These are phyloP conservation scores for Mustela lutreola DNA, from an alignment of 2,113 vertebrate genomes.

Conservation along the genomic window DNA sequence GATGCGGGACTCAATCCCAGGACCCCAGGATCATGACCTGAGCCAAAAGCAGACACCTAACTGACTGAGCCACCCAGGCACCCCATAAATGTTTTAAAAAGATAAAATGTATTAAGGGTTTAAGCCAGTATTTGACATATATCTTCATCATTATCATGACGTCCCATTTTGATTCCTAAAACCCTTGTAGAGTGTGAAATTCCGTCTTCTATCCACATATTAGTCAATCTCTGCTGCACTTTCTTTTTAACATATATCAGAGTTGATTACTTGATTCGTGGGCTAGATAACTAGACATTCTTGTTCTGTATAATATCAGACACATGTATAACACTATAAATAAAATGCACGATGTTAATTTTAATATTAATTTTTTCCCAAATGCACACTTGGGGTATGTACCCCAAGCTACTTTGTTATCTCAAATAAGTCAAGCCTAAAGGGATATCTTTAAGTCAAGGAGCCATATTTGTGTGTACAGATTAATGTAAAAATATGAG, in stretches of 20 bases:
- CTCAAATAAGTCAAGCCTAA: not conserved
- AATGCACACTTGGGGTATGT: not conserved
- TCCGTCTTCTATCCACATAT: not conserved
- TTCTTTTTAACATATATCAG: not conserved
- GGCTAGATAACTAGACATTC: not conserved
- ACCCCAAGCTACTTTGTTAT: not conserved
- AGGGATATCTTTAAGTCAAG: not conserved
- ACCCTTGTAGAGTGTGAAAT: not conserved
- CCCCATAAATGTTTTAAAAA: not conserved
- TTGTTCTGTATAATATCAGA: not conserved
- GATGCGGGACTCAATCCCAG: no score
- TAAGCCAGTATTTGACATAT: not conserved
- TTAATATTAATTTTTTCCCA: constrained; percentile 23
- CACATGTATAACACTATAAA: not conserved
- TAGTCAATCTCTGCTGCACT: not conserved
- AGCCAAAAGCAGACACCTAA: no score
- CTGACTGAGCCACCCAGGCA: no score
- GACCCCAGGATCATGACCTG: no score
- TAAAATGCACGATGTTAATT: not conserved
- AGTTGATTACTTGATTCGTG: not conserved
- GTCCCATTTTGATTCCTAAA: not conserved
- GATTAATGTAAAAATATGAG: not conserved
- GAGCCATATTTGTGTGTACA: not conserved
- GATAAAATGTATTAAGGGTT: not conserved
- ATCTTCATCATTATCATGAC: not conserved